These are phyloP conservation scores for Acronicta psi DNA, from an alignment of 2,888 invertebrate species.

Conservation along the genomic window DNA sequence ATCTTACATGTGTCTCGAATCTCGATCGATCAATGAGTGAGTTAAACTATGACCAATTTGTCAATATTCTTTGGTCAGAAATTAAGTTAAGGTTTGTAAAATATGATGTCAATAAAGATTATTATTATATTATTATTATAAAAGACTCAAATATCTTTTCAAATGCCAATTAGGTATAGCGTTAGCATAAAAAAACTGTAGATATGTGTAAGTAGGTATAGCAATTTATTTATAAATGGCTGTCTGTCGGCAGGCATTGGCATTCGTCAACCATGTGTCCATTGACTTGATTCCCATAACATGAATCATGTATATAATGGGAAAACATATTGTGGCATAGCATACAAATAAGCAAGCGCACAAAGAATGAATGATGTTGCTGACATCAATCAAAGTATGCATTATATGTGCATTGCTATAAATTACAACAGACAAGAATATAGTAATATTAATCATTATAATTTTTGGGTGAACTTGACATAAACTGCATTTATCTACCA, in stretches of 20 bases:
- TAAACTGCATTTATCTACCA: too few relatives aligned
- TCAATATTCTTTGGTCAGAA: too few relatives aligned
- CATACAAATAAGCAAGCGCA: slow-evolving; percentile 59
- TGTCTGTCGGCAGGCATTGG: slow-evolving; percentile 12
- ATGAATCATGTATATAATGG: slow-evolving; percentile 18
- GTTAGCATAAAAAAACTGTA: slow-evolving; percentile 4
- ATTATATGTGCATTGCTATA: slow-evolving; percentile 20
- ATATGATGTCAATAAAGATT: too few relatives aligned
- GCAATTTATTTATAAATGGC: slow-evolving; percentile 9
- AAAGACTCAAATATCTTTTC: too few relatives aligned
- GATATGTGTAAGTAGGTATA: not conserved
- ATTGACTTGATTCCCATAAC: slow-evolving; percentile 28
- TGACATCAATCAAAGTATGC: slow-evolving; percentile 17
- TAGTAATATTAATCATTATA: not conserved
- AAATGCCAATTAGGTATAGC: slow-evolving; percentile 5
- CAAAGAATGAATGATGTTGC: slow-evolving; percentile 52
- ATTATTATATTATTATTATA: too few relatives aligned
- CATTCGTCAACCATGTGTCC: slow-evolving; percentile 15
- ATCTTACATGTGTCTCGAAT: too few relatives aligned
- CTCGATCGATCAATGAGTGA: too few relatives aligned
- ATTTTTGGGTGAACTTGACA: too few relatives aligned
- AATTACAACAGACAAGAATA: slow-evolving; percentile 10
- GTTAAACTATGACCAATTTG: too few relatives aligned
- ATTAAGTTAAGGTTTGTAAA: too few relatives aligned
- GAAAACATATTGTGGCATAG: slow-evolving; percentile 35